Base-by-base conservation (phyloP, 2,113 vertebrate genomes). In the Paralichthys olivaceus region DNA sequence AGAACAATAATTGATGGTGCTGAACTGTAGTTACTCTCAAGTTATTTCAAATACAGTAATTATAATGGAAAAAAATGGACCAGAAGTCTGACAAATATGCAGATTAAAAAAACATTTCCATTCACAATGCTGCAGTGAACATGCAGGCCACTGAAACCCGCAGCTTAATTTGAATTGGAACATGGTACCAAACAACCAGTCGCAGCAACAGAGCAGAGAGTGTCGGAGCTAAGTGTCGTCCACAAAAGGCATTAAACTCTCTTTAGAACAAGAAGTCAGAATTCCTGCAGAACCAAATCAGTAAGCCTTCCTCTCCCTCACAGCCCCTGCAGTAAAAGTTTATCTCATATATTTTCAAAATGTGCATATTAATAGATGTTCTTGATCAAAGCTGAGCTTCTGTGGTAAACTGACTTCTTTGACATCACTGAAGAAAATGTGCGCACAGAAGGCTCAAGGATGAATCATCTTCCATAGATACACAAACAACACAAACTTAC, bases 361-460 rank as follows among this genome's bases (percentile, higher is more conserved):
- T 22, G 74, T 61, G 69, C 63, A 66, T 77, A 55, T 80, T 63
- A 57, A 80, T 69, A 66, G 53, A 26, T 15, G 3, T 69, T 20
- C 22, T 22, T 47, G 56, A 59, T 77, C 55, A 80, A 79, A 82
- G 67, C 54, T 20, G 4, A 26, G n/a, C 49, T 29, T 59, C 55
- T 61, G 64, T 15, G 32, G 7, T 37, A 26, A 17, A 29, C 19
- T 63, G 14, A 55, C 45, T 73, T 57, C 25, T 51, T 57, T 74
- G 11, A 55, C 23, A 14, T 55, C 53, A 55, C 53, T 26, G 25
- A 6, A 28, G 25, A 26, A 54, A 54, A 23, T 56, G 12, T 56
- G 13, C 12, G 4, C 54, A 26, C 54, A 26, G 7, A 26, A 12
- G 23, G 5, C 17, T 58, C 14, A 17, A 29, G 26, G 56, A 58